Conservation (phyloP, 1,140 invertebrate species). For the Halyomorpha halys region DNA sequence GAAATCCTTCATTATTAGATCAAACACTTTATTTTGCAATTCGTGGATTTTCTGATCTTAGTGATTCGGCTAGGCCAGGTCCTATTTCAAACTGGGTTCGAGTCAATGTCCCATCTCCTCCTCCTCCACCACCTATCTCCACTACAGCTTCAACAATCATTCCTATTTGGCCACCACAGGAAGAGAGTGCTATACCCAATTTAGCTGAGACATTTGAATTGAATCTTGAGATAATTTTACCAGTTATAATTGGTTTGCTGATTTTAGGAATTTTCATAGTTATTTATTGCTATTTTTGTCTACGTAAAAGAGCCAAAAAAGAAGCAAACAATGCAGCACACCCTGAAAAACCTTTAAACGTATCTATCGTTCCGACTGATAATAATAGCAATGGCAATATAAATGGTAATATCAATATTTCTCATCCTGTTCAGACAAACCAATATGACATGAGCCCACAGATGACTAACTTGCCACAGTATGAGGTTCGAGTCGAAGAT, state of each 20-base stretch:
- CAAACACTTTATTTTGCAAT: slow-evolving; percentile 43
- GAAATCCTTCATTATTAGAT: slow-evolving; percentile 38
- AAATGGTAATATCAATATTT: slow-evolving; percentile 20
- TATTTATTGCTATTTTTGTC: slow-evolving; percentile 41
- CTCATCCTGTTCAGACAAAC: slow-evolving; percentile 23
- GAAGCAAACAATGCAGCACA: slow-evolving; percentile 28
- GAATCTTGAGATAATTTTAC: slow-evolving; percentile 37
- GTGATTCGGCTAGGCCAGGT: slow-evolving; percentile 35
- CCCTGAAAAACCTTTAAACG: slow-evolving; percentile 32
- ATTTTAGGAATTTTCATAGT: slow-evolving; percentile 33
- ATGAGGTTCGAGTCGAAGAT: slow-evolving; percentile 33
- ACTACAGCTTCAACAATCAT: slow-evolving; percentile 36
- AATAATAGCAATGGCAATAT: slow-evolving; percentile 28
- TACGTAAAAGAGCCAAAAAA: slow-evolving; percentile 34
- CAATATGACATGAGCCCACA: slow-evolving; percentile 20
- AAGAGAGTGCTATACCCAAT: slow-evolving; percentile 32
- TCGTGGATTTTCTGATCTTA: slow-evolving; percentile 37
- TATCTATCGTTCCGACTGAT: slow-evolving; percentile 32
- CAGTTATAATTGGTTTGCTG: slow-evolving; percentile 36
- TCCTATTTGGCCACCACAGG: slow-evolving; percentile 32
- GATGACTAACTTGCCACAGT: slow-evolving; percentile 31
- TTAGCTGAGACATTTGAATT: slow-evolving; percentile 32
- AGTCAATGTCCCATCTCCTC: slow-evolving; percentile 40
- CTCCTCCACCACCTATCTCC: slow-evolving; percentile 38
- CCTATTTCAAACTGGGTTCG: slow-evolving; percentile 47